These are phyloP conservation scores for Cotesia chilonis DNA, from an alignment of 1,140 invertebrate species.

Conservation along the genomic window DNA sequence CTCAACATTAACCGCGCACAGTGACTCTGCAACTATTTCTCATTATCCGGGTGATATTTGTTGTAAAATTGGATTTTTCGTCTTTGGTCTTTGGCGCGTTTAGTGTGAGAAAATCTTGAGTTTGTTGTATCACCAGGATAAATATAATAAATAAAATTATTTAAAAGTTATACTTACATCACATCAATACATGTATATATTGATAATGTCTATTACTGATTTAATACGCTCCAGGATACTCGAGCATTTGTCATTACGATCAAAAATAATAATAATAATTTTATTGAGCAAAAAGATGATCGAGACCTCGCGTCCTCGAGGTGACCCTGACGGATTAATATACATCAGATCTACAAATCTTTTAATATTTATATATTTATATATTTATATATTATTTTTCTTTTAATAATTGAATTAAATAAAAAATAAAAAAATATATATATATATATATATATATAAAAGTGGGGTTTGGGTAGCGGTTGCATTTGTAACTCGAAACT, in stretches of 20 bases:
- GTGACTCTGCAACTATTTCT: slow-evolving; percentile 51
- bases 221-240: no score
- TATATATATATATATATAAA: neutral
- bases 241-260: no score
- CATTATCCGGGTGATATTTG: slow-evolving; percentile 52
- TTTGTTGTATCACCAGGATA: no score
- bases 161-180: no score
- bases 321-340: no score
- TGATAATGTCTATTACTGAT: no score
- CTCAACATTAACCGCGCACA: slow-evolving; percentile 18
- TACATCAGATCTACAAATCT: neutral
- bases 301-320: no score
- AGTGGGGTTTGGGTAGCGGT: slow-evolving; percentile 40
- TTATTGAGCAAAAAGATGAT: no score
- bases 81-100: no score
- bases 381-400: neutral
- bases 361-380: neutral
- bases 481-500: slow-evolving; percentile 46
- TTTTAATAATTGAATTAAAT: neutral
- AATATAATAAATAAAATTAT: no score
- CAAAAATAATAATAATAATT: no score
- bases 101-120: slow-evolving; percentile 45
- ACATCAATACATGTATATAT: no score
- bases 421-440: neutral
- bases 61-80: slow-evolving; percentile 55